Evolutionary conservation across 2,888 invertebrate genomes (phyloP).

Genomic region (Agrilus mali): DNA sequence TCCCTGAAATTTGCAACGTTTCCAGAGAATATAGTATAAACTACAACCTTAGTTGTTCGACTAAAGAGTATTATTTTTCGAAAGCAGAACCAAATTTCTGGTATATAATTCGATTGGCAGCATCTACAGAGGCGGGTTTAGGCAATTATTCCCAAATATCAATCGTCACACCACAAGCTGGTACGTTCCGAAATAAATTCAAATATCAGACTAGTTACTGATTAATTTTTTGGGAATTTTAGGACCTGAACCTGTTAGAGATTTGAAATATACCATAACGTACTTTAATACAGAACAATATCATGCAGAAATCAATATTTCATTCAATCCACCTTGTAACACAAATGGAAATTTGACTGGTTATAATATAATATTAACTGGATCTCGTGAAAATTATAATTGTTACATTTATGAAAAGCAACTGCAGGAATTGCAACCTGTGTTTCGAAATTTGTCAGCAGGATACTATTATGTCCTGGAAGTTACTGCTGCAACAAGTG

Average conservation of each 20-base stretch:
- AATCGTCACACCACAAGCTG: not conserved
- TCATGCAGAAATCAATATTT: constrained; percentile 11
- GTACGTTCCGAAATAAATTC: not conserved
- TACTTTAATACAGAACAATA: constrained; percentile 11
- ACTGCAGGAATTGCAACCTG: no score
- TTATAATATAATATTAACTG: constrained; percentile 12
- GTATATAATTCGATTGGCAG: constrained; percentile 9
- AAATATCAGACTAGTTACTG: no score
- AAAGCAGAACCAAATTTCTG: constrained; percentile 9
- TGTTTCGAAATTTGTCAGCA: constrained; percentile 10
- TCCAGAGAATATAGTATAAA: no score
- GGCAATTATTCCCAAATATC: not conserved
- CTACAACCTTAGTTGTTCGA: not conserved
- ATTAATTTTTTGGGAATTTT: not conserved
- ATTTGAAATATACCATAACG: not conserved
- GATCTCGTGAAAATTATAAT: no score
- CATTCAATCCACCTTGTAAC: constrained; percentile 17
- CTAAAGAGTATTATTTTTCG: constrained; percentile 4
- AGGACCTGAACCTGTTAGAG: constrained; percentile 5
- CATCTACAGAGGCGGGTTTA: constrained; percentile 2
- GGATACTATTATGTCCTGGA: constrained; percentile 11
- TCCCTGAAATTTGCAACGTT: constrained; percentile 1
- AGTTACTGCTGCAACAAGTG: constrained; percentile 4
- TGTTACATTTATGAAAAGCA: not conserved
- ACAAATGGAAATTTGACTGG: constrained; percentile 16